Conservation (phyloP, 2,888 invertebrate species). For the Caenorhabditis sp. region DNA sequence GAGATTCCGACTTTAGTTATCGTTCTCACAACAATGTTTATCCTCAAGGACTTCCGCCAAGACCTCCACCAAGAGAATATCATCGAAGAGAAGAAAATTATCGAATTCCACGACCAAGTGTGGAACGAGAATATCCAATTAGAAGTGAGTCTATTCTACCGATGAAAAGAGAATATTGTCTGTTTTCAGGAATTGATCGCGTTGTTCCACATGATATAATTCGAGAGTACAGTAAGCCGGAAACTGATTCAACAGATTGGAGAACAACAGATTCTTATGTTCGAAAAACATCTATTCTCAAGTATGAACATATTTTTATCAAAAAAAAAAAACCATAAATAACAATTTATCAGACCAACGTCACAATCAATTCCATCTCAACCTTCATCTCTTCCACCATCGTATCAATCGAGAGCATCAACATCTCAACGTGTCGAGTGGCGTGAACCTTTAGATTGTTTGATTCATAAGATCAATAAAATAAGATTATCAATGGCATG, state of each 20-base stretch:
- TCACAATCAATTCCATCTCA: background rate
- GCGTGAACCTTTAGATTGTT: conserved; percentile 36
- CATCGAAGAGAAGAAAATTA: conserved; percentile 12
- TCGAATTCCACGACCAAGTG: conserved; percentile 20
- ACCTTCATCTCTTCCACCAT: background rate
- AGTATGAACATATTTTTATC: conserved; percentile 14
- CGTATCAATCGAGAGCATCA: background rate
- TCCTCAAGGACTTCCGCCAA: background rate
- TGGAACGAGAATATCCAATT: conserved; percentile 19
- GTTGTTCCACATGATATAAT: conserved; percentile 31
- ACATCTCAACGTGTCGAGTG: conserved; percentile 29
- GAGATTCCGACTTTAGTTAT: conserved; percentile 27
- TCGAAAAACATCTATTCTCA: conserved; percentile 33
- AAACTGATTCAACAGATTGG: conserved; percentile 10
- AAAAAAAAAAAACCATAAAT: background rate
- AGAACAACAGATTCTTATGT: conserved; percentile 32
- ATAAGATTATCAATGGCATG: conserved; percentile 24
- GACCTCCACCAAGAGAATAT: conserved; percentile 7
- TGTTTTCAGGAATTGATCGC: conserved; percentile 26
- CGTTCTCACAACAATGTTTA: conserved; percentile 17
- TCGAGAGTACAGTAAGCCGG: conserved; percentile 16
- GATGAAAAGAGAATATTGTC: background rate
- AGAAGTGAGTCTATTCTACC: conserved; percentile 7
- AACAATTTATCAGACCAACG: conserved; percentile 5
- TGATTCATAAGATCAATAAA: conserved; percentile 34